Base-by-base conservation (phyloP, 1,140 invertebrate genomes). In the Heterodera schachtii region DNA sequence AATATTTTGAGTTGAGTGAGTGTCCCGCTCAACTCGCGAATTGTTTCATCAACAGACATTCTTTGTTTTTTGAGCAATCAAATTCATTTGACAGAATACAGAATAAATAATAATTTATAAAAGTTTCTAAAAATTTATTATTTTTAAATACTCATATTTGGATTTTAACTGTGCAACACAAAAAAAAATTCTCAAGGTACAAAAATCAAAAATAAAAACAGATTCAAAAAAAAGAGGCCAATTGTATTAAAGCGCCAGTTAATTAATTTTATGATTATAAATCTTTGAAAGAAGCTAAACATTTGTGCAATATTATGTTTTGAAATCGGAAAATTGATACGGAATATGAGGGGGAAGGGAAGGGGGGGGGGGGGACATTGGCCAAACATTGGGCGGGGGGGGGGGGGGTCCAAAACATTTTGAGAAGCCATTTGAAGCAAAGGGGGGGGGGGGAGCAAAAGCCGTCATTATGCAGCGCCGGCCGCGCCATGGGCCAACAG, bases 21-120 rank as follows among this genome's bases (percentile, higher is more conserved):
- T 4, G 87, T 88, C 41, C 84, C 86, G 60, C 83, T 85, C 49
- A 88, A 71, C 67, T 88, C 87, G 47, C 82, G 79, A 57, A 88
- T 88, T 43, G 87, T 88, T 73, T 87, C 79, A 69, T 88, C 87
- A 71, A 88, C 87, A 31, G 87, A 88, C 87, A 88, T 88, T 57
- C 31, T 83, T 57, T 76, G n/a, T 57, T 78, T 78, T 47, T 49
- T 78, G 66, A 71, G 19, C 6, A 16, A 4, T 19, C 13, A 64
- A 64, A 16, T 13, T 5, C 57, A 64, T 64, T 64, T 64, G 13
- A 64, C 11, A 11, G 6, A 52, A 52, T 52, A 52, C 0, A 31
- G 0, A 52, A 52, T 52, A 52, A 8, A n/a, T n/a, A n/a, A n/a
- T n/a, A n/a, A n/a, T n/a, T 52, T 52, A 8, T 52, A 52, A 52